Percentiles rank a stretch among this genome's conserved stretches.
phyloP scores from a whole-genome alignment of 1,140 invertebrate species.

The Brevipalpus yothersi region DNA sequence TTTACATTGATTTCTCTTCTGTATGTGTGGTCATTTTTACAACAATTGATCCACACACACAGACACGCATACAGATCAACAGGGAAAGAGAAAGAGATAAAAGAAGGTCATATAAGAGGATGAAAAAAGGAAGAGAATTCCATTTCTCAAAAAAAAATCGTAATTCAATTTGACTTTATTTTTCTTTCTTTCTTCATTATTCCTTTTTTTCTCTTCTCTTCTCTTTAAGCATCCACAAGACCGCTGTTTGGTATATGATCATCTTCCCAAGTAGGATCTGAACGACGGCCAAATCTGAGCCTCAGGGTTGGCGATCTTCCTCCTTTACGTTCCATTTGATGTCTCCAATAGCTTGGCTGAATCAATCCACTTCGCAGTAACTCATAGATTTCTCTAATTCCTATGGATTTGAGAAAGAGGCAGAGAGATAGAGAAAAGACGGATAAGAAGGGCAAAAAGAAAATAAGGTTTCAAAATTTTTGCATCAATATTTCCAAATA shows the following conservation, averaged over 20 bases:
- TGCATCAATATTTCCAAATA: too few relatives aligned
- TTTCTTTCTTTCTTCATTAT: too few relatives aligned
- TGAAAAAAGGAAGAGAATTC: too few relatives aligned
- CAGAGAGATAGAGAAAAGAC: neutral
- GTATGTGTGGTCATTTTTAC: neutral
- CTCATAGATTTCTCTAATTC: conserved; percentile 28
- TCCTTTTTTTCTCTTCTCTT: too few relatives aligned
- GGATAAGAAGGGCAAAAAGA: neutral
- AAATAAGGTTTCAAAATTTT: too few relatives aligned
- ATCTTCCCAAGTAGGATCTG: conserved; percentile 27
- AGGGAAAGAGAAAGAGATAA: neutral
- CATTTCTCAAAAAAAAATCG: too few relatives aligned
- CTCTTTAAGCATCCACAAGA: too few relatives aligned
- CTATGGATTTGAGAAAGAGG: conserved; percentile 6
- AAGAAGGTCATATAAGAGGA: neutral
- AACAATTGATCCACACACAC: neutral
- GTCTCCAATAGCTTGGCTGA: conserved; percentile 22
- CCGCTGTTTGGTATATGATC: too few relatives aligned
- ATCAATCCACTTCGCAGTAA: conserved; percentile 28
- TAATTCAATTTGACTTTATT: too few relatives aligned
- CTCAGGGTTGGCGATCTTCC: conserved; percentile 37
- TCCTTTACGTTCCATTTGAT: conserved; percentile 40
- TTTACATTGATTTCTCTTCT: neutral
- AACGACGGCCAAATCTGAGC: conserved; percentile 37
- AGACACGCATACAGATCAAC: neutral